These are phyloP conservation scores for Rhaphigaster nebulosa DNA, from an alignment of 2,888 invertebrate genomes.

Conservation along the genomic window DNA sequence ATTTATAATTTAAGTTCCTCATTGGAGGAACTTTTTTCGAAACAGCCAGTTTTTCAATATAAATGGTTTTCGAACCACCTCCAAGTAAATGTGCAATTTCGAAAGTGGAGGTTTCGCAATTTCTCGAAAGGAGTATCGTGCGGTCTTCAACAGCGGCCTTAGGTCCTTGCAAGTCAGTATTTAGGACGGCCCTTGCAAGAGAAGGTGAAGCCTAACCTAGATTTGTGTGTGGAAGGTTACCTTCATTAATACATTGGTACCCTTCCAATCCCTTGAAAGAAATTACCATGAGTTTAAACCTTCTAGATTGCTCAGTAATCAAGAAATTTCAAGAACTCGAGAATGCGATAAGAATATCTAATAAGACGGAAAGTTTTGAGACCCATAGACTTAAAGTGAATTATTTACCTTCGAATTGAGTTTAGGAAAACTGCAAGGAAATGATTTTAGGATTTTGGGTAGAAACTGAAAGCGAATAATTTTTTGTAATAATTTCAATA, in stretches of 20 bases:
- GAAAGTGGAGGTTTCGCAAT: constrained; percentile 28
- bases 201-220: constrained; percentile 32
- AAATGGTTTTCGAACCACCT: background rate
- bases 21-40: background rate
- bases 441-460: too few species aligned
- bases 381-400: too few species aligned
- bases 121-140: constrained; percentile 32
- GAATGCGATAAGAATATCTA: background rate
- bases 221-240: constrained; percentile 31
- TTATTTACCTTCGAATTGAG: too few species aligned
- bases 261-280: constrained; percentile 10
- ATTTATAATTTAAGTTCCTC: background rate
- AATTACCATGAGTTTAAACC: background rate
- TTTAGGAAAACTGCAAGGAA: too few species aligned
- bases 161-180: constrained; percentile 33
- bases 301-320: background rate
- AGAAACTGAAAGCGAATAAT: too few species aligned
- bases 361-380: too few species aligned
- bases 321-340: background rate
- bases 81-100: background rate
- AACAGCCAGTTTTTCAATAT: background rate
- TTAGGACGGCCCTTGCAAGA: constrained; percentile 24
- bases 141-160: background rate
- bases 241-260: background rate
- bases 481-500: too few species aligned